A percentile compares a stretch with the other conserved stretches of the same genome.
Evolutionary conservation across 1,140 invertebrate genomes (phyloP).

Genomic region (Harpegnathos saltator): DNA sequence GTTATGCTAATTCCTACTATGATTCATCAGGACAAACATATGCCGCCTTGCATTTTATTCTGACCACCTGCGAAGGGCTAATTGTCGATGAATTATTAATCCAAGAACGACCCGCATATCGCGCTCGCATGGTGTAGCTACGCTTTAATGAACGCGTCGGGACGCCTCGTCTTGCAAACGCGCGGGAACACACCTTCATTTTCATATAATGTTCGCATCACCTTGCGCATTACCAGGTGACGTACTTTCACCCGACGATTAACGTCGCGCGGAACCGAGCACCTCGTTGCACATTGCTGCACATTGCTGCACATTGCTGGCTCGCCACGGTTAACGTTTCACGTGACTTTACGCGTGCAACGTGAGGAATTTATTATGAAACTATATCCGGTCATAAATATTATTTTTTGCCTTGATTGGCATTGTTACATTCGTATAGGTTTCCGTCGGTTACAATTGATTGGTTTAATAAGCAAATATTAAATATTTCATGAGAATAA

Average conservation of each 20-base stretch:
- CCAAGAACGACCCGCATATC: constrained; percentile 55
- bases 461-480: no score
- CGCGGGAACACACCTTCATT: constrained; percentile 16
- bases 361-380: not conserved
- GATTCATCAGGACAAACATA: constrained; percentile 84
- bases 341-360: not conserved
- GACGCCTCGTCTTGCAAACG: constrained; percentile 18
- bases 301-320: not conserved
- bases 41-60: constrained; percentile 79
- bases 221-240: constrained; percentile 12
- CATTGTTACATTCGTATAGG: no score
- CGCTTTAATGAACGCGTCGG: constrained; percentile 53
- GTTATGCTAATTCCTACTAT: constrained; percentile 83
- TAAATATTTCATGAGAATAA: no score
- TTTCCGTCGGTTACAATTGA: no score
- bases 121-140: constrained; percentile 27
- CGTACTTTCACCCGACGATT: constrained; percentile 21
- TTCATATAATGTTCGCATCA: constrained; percentile 23
- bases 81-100: constrained; percentile 82
- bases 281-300: not conserved
- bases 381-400: not conserved
- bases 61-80: constrained; percentile 82
- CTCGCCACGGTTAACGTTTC: not conserved
- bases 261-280: constrained; percentile 1
- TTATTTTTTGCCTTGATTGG: not conserved